These are phyloP conservation scores for Chloroceryle inda DNA, from an alignment of 2,797 vertebrate species.

Conservation along the genomic window DNA sequence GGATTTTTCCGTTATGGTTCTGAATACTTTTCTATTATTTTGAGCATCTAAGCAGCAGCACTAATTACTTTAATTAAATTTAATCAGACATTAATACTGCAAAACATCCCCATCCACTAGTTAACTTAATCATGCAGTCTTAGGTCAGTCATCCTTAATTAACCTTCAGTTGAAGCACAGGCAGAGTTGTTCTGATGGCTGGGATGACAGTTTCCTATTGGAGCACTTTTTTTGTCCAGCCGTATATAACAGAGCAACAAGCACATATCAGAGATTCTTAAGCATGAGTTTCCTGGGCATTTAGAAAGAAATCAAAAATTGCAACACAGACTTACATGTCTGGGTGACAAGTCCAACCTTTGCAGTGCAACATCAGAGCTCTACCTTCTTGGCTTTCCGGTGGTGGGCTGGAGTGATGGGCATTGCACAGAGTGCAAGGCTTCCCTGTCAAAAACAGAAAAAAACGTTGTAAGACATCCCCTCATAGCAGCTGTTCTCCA, in stretches of 20 bases:
- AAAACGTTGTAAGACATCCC: neutral
- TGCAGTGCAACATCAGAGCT: neutral
- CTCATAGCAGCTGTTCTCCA: neutral
- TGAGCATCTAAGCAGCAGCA: neutral
- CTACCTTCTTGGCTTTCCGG: neutral
- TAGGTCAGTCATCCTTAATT: neutral
- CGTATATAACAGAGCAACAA: neutral
- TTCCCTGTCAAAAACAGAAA: neutral
- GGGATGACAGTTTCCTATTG: neutral
- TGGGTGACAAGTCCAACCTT: neutral
- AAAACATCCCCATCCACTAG: neutral
- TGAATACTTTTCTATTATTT: neutral
- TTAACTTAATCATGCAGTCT: neutral
- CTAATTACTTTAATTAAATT: slow-evolving; percentile 36
- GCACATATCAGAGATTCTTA: rapidly evolving
- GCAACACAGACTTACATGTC: neutral
- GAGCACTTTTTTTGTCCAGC: neutral
- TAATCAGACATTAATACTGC: slow-evolving; percentile 11
- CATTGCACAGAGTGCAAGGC: neutral
- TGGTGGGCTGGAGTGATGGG: neutral
- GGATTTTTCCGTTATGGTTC: neutral
- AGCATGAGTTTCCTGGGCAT: neutral
- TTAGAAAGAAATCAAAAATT: neutral
- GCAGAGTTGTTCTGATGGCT: neutral
- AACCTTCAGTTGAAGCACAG: neutral